Percentiles rank a stretch among this genome's conserved stretches.
Conservation (phyloP, 2,113 vertebrate species). For the Laticauda laticaudata region DNA sequence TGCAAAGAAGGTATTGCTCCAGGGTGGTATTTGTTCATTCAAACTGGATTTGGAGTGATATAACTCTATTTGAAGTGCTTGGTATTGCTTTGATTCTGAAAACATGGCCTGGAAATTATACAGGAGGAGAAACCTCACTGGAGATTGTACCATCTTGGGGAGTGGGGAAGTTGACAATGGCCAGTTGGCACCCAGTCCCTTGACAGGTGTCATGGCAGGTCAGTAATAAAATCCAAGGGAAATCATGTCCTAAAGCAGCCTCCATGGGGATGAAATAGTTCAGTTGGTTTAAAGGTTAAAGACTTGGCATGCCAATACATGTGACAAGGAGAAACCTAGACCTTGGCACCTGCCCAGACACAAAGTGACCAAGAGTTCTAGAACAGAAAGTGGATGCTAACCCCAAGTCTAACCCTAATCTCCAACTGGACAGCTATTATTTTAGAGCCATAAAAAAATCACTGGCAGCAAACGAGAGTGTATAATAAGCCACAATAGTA, state of each 20-base stretch:
- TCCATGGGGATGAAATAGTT: not conserved
- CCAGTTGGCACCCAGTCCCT: not conserved
- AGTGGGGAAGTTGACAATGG: not conserved
- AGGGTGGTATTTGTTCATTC: not conserved
- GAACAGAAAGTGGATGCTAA: not conserved
- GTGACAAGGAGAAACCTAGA: not conserved
- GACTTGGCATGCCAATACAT: not conserved
- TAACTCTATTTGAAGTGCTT: not conserved
- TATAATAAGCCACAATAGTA: not conserved
- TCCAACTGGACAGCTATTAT: not conserved
- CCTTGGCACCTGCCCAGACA: not conserved
- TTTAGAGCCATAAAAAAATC: not conserved
- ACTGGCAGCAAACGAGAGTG: not conserved
- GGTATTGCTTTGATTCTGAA: not conserved
- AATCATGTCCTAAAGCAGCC: not conserved
- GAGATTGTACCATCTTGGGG: not conserved
- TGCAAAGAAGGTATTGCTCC: not conserved
- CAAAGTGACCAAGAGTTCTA: not conserved
- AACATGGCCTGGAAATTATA: not conserved
- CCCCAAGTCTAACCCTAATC: not conserved
- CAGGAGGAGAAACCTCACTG: not conserved
- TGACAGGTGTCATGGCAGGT: not conserved
- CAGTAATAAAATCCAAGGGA: not conserved
- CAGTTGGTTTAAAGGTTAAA: not conserved
- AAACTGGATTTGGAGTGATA: not conserved